A percentile compares a stretch with the other conserved stretches of the same genome.
Evolutionary conservation across 2,888 invertebrate species (phyloP).

Genomic region (Eupithecia dodoneata): DNA sequence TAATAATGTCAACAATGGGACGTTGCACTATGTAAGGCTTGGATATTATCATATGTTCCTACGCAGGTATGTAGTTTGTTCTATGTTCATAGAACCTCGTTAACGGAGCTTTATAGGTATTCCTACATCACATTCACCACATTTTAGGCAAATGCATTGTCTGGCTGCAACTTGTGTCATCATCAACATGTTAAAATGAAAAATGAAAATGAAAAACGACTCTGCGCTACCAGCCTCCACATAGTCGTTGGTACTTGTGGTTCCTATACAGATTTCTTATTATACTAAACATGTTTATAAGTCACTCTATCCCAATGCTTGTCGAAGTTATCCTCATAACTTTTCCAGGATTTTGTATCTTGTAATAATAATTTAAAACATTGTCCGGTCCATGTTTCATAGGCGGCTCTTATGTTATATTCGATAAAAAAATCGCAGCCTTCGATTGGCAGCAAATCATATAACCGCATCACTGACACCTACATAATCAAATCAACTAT

Average conservation of each 20-base stretch:
- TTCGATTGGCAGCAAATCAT: neutral
- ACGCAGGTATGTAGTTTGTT: neutral
- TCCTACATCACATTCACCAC: neutral
- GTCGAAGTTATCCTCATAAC: neutral
- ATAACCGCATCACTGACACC: neutral
- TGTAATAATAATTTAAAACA: neutral
- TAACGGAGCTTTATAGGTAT: neutral
- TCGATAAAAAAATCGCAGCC: neutral
- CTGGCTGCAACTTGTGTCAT: neutral
- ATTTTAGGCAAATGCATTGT: neutral
- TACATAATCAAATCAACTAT: slow-evolving; percentile 3
- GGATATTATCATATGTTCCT: neutral
- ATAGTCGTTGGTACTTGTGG: neutral
- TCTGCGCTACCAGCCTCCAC: too few relatives aligned
- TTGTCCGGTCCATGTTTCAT: neutral
- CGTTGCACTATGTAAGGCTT: neutral
- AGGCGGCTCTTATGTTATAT: neutral
- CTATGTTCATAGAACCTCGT: neutral
- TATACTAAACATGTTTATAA: neutral
- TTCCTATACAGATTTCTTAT: neutral
- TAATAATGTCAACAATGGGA: neutral
- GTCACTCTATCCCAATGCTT: neutral
- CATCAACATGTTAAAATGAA: too few relatives aligned
- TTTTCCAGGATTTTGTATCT: neutral
- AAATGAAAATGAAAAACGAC: too few relatives aligned